Conservation (phyloP, 2,113 vertebrate species). For the Boleophthalmus pectinirostris region DNA sequence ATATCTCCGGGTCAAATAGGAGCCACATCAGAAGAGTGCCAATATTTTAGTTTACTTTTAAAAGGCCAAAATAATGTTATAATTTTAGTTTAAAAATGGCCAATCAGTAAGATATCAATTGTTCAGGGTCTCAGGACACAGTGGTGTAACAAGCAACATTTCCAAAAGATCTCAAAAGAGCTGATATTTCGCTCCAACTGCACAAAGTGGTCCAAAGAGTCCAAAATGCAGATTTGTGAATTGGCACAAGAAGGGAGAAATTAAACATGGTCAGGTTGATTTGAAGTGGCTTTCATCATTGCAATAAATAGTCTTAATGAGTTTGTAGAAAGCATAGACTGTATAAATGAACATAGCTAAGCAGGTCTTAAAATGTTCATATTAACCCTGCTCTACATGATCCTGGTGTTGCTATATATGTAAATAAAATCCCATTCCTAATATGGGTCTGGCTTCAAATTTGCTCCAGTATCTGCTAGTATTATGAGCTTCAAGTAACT, state of each 20-base stretch:
- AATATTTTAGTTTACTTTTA: conserved; percentile 8
- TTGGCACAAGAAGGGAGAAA: conserved; percentile 24
- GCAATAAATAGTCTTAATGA: conserved; percentile 13
- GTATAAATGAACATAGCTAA: too few species aligned
- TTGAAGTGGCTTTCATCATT: conserved; percentile 17
- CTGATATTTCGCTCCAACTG: conserved; percentile 46
- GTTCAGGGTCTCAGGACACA: background rate
- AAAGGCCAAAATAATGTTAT: background rate
- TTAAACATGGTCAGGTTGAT: conserved; percentile 8
- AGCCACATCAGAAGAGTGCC: background rate
- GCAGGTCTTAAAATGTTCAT: too few species aligned
- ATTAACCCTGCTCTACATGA: too few species aligned
- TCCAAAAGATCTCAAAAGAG: conserved; percentile 32
- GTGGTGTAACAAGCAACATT: conserved; percentile 31
- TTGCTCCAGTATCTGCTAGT: too few species aligned
- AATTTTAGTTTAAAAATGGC: background rate
- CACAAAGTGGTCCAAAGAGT: conserved; percentile 38
- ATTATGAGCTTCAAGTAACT: too few species aligned
- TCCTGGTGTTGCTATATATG: too few species aligned
- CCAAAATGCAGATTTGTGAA: conserved; percentile 34
- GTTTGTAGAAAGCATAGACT: conserved; percentile 4
- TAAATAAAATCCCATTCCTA: too few species aligned
- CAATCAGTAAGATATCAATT: background rate
- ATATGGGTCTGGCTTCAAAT: too few species aligned
- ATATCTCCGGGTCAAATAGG: conserved; percentile 17